Base-by-base conservation (phyloP, 2,797 vertebrate species). In the Hybognathus amarus region DNA sequence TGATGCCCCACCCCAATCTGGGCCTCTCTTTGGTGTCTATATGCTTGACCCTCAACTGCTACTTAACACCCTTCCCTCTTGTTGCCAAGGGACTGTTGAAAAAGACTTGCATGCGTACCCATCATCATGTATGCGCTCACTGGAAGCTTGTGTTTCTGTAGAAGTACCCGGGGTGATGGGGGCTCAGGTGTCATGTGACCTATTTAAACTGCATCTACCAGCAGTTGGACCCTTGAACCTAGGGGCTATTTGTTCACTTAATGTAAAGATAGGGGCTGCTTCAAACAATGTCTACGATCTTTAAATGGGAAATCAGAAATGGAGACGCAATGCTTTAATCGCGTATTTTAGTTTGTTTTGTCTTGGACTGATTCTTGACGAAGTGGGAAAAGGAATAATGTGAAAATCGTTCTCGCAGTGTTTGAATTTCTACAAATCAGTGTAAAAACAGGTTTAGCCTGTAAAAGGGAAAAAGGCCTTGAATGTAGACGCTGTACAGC, bases 71-170 rank as follows among this genome's bases (percentile, higher is more conserved):
- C 54, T 77, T 17, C 24, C 40, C 63, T 83, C 40, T 78, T 81
- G 40, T 84, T 84, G 69, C 81, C 70, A 85, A 79, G 40, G 69
- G 40, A 84, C 50, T 73, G 83, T 77, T 69, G 33, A 61, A 77
- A 63, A 66, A 68, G 61, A 80, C 52, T 59, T 81, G 79, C 87
- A 82, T 88, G 83, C 70, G 11, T 64, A 63, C 45, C 67, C 27
- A 27, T 77, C 47, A 24, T 66, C 38, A 52, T 77, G 40, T 52
- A 83, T 61, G 36, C 30, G 10, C 75, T 80, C 69, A 33, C 61
- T 61, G 24, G 17, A 30, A 30, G 66, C n/a, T 76, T 52, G 15
- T 59, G 63, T 4, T 33, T 74, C 17, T 64, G 40, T 33, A 20
- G 27, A 64, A 69, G 69, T 73, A 63, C 52, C 52, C 27, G 50